Percentiles rank a stretch among this genome's conserved stretches.
Evolutionary conservation across 2,113 vertebrate species (phyloP).

Genomic region (Gymnocephalus cernua): DNA sequence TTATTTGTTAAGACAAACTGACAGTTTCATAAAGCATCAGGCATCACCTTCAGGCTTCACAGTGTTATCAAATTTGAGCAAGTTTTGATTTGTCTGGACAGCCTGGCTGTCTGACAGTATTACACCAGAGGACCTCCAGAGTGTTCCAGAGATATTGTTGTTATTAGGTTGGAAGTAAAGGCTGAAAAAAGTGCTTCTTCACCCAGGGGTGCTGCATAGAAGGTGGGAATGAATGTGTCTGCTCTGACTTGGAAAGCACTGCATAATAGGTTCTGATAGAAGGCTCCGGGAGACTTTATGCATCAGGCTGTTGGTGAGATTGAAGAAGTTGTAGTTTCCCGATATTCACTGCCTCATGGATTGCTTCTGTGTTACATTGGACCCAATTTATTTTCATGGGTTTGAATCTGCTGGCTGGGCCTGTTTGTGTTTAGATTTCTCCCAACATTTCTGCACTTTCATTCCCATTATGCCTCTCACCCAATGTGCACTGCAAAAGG

Average conservation of each 20-base stretch:
- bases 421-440: not conserved
- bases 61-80: constrained; percentile 59
- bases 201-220: constrained; percentile 39
- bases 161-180: constrained; percentile 56
- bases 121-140: constrained; percentile 55
- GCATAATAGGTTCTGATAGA: constrained; percentile 48
- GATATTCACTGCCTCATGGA: constrained; percentile 12
- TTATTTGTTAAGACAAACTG: constrained; percentile 46
- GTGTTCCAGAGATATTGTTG: constrained; percentile 49
- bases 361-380: constrained; percentile 2
- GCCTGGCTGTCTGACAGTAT: constrained; percentile 54
- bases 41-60: constrained; percentile 49
- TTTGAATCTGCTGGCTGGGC: not conserved
- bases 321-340: constrained; percentile 28
- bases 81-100: constrained; percentile 59
- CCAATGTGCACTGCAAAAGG: no score
- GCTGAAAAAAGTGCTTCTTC: constrained; percentile 34
- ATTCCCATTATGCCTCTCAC: not conserved
- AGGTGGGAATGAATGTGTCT: constrained; percentile 29
- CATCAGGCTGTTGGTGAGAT: constrained; percentile 19
- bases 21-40: constrained; percentile 49
- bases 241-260: constrained; percentile 14
- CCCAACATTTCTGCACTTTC: constrained; percentile 1
- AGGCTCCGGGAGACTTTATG: constrained; percentile 16
- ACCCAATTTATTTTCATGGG: not conserved